Base-by-base conservation (phyloP, 2,797 vertebrate species). In the Onychomys leucogaster region DNA sequence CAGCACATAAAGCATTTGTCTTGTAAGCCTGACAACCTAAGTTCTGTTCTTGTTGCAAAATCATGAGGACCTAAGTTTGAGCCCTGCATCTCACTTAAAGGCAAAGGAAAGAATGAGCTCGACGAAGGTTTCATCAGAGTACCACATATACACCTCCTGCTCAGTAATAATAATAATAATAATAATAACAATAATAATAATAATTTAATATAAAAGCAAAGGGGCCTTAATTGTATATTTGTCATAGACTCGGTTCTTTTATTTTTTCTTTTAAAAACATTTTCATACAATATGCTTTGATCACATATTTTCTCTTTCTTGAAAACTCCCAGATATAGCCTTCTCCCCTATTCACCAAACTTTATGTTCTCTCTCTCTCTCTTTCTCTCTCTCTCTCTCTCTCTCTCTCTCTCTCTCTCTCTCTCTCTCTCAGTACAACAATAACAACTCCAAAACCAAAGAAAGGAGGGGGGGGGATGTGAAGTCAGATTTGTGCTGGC, bases 201-300 rank as follows among this genome's bases (percentile, higher is more conserved):
- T 73, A 41, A 32, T 19, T 34, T 16, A 55, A 80, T 61, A 57
- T 55, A 55, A n/a, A 71, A 57, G 9, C 13, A 85, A 82, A 19
- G 89, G 21, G 59, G 10, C 41, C 76, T 43, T 96, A 25, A 82
- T 82, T 91, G 84, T 32, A 57, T 23, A 43, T 78, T 84, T 96
- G 69, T 69, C 52, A 65, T 29, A 77, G 46, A 37, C 23, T 95
- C n/a, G n/a, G 14, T 32, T 16, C 41, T 55, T 17, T 71, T n/a
- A 11, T 76, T 43, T 76, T 43, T 77, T 29, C 43, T 46, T 32
- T 49, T 37, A 43, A 65, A 84, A 41, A 46, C 17, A 14, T 84
- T 84, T 81, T 23, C 29, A 46, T 46, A 67, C 12, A 49, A 32
- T 49, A 46, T 65, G 5, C 41, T 34, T 23, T 84, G 11, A 49